Conservation (phyloP, 2,113 vertebrate genomes). For the Hydrolagus affinis region DNA sequence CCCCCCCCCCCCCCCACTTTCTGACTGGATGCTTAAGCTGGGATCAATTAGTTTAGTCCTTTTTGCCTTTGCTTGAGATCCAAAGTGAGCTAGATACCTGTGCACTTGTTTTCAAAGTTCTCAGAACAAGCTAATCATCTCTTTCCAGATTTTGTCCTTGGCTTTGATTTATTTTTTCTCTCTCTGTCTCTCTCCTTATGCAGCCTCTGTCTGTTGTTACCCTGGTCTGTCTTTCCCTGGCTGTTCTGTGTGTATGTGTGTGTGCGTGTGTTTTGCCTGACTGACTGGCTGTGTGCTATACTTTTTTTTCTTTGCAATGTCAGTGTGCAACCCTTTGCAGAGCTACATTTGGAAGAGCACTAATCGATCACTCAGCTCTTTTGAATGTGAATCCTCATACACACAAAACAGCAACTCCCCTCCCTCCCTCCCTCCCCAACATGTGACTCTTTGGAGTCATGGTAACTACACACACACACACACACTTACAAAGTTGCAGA, state of each 20-base stretch:
- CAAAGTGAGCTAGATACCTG: too few relatives aligned
- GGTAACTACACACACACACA: slow-evolving; percentile 7
- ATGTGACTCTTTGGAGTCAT: slow-evolving; percentile 28
- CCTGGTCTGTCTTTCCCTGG: background rate
- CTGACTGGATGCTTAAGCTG: too few relatives aligned
- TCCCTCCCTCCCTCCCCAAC: background rate
- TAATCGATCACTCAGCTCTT: background rate
- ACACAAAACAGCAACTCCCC: background rate
- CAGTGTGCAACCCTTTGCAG: background rate
- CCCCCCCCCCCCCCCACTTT: too few relatives aligned
- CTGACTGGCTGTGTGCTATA: background rate
- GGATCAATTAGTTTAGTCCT: too few relatives aligned
- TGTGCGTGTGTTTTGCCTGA: background rate
- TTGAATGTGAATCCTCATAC: background rate
- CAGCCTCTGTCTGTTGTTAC: background rate
- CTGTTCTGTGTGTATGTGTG: too few relatives aligned
- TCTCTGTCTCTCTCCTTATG: background rate
- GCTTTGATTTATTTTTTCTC: background rate
- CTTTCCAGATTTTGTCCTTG: background rate
- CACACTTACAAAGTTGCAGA: too few relatives aligned
- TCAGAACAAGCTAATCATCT: background rate
- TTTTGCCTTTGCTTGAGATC: too few relatives aligned
- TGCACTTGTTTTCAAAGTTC: background rate
- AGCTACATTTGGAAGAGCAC: too few relatives aligned
- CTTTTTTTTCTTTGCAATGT: background rate